Evolutionary conservation across 2,797 vertebrate genomes (phyloP).

Genomic region (Pogonophryne albipinna): DNA sequence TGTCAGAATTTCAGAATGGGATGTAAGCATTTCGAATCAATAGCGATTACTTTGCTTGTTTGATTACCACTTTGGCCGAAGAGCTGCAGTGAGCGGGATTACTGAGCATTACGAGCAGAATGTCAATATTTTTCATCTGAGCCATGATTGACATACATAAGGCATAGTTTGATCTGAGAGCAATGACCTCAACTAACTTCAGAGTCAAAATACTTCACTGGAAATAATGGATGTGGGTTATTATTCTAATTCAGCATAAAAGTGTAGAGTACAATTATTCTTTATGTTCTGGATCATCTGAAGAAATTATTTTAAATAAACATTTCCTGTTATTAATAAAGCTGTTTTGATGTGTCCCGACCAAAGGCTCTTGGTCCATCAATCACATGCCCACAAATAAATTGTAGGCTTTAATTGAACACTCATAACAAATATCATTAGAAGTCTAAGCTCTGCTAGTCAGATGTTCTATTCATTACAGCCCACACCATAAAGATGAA

Average conservation of each 20-base stretch:
- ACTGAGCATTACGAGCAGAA: slow-evolving; percentile 51
- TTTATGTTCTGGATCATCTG: background rate
- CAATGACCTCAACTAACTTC: slow-evolving; percentile 26
- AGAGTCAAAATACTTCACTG: slow-evolving; percentile 14
- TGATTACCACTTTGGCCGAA: slow-evolving; percentile 52
- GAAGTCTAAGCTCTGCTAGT: background rate
- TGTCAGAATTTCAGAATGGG: slow-evolving; percentile 52
- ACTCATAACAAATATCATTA: slow-evolving; percentile 1
- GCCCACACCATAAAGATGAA: background rate
- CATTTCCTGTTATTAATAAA: background rate
- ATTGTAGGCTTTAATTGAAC: background rate
- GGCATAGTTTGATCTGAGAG: slow-evolving; percentile 32
- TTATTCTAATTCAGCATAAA: slow-evolving; percentile 11
- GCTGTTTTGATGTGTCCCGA: background rate
- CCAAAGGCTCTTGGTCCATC: slow-evolving; percentile 19
- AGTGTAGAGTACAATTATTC: background rate
- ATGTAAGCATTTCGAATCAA: slow-evolving; percentile 67
- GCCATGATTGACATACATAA: slow-evolving; percentile 48
- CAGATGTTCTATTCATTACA: background rate
- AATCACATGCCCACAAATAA: slow-evolving; percentile 22
- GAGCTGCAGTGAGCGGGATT: slow-evolving; percentile 48
- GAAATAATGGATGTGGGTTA: slow-evolving; percentile 23
- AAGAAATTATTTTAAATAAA: background rate
- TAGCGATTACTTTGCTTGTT: slow-evolving; percentile 40
- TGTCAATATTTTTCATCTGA: slow-evolving; percentile 64